Conservation (phyloP, 2,797 vertebrate genomes). For the Oreortyx pictus region DNA sequence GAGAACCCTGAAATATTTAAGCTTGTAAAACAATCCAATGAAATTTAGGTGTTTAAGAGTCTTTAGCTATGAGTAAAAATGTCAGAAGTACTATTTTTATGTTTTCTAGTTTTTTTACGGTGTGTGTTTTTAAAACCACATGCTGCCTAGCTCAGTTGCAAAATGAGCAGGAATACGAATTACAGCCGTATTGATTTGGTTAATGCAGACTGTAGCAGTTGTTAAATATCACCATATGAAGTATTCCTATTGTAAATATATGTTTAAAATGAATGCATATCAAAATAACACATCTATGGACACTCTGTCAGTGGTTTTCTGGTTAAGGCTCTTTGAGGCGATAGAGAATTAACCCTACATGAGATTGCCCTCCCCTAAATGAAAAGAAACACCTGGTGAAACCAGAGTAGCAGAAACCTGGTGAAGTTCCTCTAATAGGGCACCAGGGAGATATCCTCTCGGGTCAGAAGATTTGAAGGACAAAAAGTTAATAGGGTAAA, state of each 20-base stretch:
- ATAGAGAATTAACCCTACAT: background rate
- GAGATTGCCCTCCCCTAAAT: background rate
- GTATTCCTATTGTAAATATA: background rate
- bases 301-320: background rate
- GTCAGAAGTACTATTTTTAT: slow-evolving; percentile 54
- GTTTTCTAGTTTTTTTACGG: slow-evolving; percentile 60
- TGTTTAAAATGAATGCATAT: background rate
- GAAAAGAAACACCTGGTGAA: background rate
- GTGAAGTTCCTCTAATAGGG: background rate
- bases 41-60: background rate
- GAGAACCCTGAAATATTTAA: slow-evolving; percentile 16
- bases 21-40: background rate
- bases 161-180: slow-evolving; percentile 60
- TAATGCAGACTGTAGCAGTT: slow-evolving; percentile 40
- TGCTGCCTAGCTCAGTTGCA: slow-evolving; percentile 61
- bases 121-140: slow-evolving; percentile 46
- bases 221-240: slow-evolving; percentile 17
- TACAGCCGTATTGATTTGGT: slow-evolving; percentile 51
- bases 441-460: background rate
- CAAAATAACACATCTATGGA: background rate
- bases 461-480: background rate
- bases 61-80: slow-evolving; percentile 19
- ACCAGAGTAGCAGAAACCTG: background rate
- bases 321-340: background rate
- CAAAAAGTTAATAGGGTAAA: background rate